Base-by-base conservation (phyloP, 1,140 invertebrate species). In the Heliconius nattereri region DNA sequence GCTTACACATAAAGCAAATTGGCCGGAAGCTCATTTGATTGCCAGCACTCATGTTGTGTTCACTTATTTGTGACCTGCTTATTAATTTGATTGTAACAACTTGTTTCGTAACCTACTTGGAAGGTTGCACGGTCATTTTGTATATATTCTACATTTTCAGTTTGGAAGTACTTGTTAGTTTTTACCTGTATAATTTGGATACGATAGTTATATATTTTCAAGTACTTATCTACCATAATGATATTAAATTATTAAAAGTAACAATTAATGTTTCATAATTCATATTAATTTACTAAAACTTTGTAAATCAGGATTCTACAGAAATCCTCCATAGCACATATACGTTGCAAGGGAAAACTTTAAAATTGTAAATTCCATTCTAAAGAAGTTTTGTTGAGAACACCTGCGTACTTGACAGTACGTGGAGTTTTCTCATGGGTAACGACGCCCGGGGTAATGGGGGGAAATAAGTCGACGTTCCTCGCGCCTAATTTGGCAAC, bases 401-500 rank as follows among this genome's bases (percentile, higher is more conserved):
- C 90, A 91, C 89, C 89, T 92, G 89, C 84, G 88, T 72, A 72
- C 32, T 72, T 40, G 71, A 89, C 90, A 87, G 76, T 84, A 85
- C 81, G 85, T 87, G 90, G 83, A 85, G 89, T 91, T 92, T 88
- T 82, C 85, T 85, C 73, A 78, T 81, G 57, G 80, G 71, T 66
- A 76, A 73, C 71, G 60, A 75, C 71, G 78, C 78, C 75, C 78
- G 81, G 75, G 76, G 80, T 89, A 92, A 91, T 89, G 87, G 89
- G 77, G 83, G 85, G 83, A 86, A 89, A 90, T 90, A 90, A 91
- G 91, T 90, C 89, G 89, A 85, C 88, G 87, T 89, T 92, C 85
- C 91, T 94, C 86, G 87, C 92, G 92, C 92, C 92, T 94, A 94
- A 94, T 94, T 94, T 94, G 92, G 92, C 91, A 93, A 88, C 91